Percentiles rank a stretch among this genome's conserved stretches.
phyloP scores from a whole-genome alignment of 2,113 vertebrate genomes.

The Brachypteracias leptosomus region DNA sequence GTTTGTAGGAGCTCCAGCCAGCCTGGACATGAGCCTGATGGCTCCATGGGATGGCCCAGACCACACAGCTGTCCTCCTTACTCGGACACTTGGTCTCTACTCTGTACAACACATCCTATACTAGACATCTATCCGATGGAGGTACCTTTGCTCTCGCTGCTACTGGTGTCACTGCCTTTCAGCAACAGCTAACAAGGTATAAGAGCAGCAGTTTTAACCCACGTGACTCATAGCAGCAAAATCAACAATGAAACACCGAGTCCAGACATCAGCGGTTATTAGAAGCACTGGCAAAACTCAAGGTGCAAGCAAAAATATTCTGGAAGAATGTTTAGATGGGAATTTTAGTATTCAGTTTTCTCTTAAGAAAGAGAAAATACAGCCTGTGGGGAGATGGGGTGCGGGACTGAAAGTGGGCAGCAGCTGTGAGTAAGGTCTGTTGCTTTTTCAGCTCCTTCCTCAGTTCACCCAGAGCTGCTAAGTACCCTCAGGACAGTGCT shows the following conservation, averaged over 20 bases:
- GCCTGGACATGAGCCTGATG: neutral
- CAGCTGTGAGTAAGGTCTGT: neutral
- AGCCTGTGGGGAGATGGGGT: neutral
- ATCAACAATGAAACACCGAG: accelerated
- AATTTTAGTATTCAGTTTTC: neutral
- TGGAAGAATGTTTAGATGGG: neutral
- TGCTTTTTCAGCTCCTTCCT: neutral
- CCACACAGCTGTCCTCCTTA: neutral
- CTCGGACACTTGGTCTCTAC: neutral
- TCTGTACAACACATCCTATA: neutral
- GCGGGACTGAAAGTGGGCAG: neutral
- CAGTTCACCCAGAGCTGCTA: neutral
- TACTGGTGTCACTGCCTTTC: accelerated
- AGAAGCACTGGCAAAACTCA: neutral
- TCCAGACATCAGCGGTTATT: neutral
- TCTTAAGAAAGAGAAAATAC: neutral
- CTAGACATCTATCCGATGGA: neutral
- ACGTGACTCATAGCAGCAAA: accelerated
- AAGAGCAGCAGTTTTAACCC: neutral
- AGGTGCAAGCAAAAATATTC: neutral
- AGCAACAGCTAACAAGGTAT: neutral
- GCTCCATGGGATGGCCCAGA: neutral
- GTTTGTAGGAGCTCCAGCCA: accelerated
- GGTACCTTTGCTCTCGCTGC: accelerated
- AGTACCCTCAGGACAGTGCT: neutral